Conservation (phyloP, 2,797 vertebrate genomes). For the Schizopygopsis pylzovi region DNA sequence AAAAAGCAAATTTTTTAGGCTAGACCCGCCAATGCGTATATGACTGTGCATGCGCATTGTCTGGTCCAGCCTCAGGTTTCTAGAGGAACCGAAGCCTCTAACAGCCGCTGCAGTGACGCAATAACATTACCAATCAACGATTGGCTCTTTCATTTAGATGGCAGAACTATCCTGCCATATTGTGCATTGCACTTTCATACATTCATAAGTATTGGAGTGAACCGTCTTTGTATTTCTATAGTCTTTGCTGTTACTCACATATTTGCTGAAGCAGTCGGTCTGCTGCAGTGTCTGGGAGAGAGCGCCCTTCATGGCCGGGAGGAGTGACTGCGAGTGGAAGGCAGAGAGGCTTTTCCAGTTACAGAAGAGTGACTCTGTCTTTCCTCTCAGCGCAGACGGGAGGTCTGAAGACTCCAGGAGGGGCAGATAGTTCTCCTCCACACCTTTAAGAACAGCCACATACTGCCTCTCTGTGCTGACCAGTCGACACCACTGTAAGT, state of each 20-base stretch:
- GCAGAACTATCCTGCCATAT: no score
- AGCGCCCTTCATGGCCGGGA: constrained; percentile 87
- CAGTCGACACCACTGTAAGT: constrained; percentile 84
- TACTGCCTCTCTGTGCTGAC: constrained; percentile 87
- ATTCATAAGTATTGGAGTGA: no score
- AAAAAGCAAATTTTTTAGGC: no score
- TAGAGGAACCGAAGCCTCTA: no score
- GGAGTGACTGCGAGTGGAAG: constrained; percentile 85
- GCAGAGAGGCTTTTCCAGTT: constrained; percentile 77
- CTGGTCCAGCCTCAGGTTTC: no score
- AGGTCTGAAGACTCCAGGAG: constrained; percentile 77
- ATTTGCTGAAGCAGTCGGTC: constrained; percentile 89
- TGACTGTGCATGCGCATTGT: no score
- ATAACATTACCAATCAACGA: no score
- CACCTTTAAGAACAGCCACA: constrained; percentile 77
- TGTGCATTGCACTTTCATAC: no score
- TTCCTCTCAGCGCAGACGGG: constrained; percentile 75
- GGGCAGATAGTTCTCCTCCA: constrained; percentile 80
- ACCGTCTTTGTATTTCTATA: no score
- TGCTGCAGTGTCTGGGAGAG: constrained; percentile 84
- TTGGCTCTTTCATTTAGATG: no score
- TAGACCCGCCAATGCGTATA: no score
- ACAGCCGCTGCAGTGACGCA: no score
- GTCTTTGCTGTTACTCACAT: constrained; percentile 70
- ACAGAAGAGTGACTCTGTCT: constrained; percentile 78